Evolutionary conservation across 2,888 invertebrate species (phyloP).

Genomic region (Dolichopus griseipennis): DNA sequence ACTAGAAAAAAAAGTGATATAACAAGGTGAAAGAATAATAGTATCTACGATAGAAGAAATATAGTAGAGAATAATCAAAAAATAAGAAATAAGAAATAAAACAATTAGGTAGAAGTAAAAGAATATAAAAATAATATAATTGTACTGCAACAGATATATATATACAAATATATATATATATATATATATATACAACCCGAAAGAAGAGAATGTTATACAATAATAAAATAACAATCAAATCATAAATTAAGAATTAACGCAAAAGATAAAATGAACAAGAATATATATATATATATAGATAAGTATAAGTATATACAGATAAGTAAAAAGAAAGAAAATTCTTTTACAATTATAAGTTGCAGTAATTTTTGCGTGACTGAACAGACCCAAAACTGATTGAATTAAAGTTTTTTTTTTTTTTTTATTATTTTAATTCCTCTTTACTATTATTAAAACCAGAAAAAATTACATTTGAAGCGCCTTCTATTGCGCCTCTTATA

Average conservation of each 20-base stretch:
- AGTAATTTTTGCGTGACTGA: background rate
- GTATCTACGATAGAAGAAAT: too few relatives aligned
- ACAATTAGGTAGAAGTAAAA: conserved; percentile 22
- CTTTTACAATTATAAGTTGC: background rate
- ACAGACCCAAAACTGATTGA: conserved; percentile 19
- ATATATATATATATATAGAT: too few relatives aligned
- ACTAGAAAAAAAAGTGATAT: conserved; percentile 13
- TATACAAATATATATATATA: too few relatives aligned
- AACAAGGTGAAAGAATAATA: conserved; percentile 20
- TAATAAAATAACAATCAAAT: background rate
- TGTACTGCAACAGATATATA: too few relatives aligned
- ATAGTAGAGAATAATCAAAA: conserved; percentile 15
- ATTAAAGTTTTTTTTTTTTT: conserved; percentile 7
- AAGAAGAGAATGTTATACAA: too few relatives aligned
- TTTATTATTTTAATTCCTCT: too few relatives aligned
- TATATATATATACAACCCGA: too few relatives aligned
- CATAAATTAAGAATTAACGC: conserved; percentile 6
- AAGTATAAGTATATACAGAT: too few relatives aligned
- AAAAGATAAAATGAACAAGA: background rate
- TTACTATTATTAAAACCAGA: too few relatives aligned
- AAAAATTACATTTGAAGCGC: too few relatives aligned
- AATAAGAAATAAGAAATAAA: conserved; percentile 14
- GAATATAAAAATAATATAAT: background rate
- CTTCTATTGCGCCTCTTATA: too few relatives aligned
- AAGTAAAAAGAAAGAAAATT: too few relatives aligned